Evolutionary conservation across 2,888 invertebrate species (phyloP).

Genomic region (Rotaria magnacalcarata): DNA sequence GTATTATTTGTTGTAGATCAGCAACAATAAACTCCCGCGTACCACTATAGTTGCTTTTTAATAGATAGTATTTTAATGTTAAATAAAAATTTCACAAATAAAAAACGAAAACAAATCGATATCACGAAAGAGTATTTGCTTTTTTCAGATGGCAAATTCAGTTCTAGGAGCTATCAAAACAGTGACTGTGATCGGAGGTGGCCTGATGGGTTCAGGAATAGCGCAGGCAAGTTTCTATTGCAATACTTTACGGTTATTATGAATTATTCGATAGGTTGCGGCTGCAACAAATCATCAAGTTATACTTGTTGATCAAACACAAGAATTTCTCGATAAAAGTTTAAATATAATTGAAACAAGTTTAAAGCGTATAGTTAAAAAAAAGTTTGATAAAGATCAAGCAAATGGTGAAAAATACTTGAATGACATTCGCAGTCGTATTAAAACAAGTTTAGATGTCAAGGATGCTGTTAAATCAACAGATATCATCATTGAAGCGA

Average conservation of each 20-base stretch:
- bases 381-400: slow-evolving; percentile 62
- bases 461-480: slow-evolving; percentile 66
- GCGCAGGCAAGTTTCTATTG: slow-evolving; percentile 68
- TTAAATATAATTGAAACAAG: slow-evolving; percentile 69
- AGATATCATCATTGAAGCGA: slow-evolving; percentile 78
- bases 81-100: no score
- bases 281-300: slow-evolving; percentile 62
- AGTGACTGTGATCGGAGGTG: slow-evolving; percentile 77
- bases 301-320: slow-evolving; percentile 72
- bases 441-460: slow-evolving; percentile 67
- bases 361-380: slow-evolving; percentile 73
- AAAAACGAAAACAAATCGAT: no score
- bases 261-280: slow-evolving; percentile 52
- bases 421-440: slow-evolving; percentile 64
- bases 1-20: not conserved
- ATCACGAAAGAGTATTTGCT: no score
- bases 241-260: not conserved
- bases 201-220: slow-evolving; percentile 84
- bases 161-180: slow-evolving; percentile 65
- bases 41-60: no score
- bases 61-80: no score
- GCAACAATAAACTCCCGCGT: not conserved
- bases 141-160: no score
- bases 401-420: slow-evolving; percentile 67
- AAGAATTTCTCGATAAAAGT: slow-evolving; percentile 71